Conservation (phyloP, 2,797 vertebrate species). For the Clarias pachynema region DNA sequence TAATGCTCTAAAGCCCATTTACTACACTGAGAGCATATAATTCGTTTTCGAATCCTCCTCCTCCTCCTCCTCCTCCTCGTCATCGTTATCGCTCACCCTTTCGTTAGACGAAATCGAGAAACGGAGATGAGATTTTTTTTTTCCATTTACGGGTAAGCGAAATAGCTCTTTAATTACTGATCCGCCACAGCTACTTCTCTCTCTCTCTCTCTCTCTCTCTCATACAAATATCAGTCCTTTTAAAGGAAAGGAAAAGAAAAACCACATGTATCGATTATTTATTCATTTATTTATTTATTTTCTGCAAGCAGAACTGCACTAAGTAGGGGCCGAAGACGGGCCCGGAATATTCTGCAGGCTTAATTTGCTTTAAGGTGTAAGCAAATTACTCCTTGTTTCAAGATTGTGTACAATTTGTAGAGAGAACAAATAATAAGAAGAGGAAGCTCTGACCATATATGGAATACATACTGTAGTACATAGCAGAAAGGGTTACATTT, state of each 20-base stretch:
- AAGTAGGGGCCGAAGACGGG: background rate
- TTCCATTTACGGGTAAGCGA: background rate
- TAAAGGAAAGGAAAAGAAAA: background rate
- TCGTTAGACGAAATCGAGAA: slow-evolving; percentile 21
- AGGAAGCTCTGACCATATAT: background rate
- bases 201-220: background rate
- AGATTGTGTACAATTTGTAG: too few relatives aligned
- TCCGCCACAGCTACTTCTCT: slow-evolving; percentile 20
- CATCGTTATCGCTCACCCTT: slow-evolving; percentile 8
- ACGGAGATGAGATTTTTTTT: slow-evolving; percentile 19
- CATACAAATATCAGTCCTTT: background rate
- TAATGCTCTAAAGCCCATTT: slow-evolving; percentile 28
- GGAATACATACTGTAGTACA: background rate
- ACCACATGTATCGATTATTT: background rate
- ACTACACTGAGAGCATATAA: slow-evolving; percentile 23
- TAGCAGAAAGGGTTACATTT: too few relatives aligned
- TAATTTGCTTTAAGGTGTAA: too few relatives aligned
- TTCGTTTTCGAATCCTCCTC: slow-evolving; percentile 16
- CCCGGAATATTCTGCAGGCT: slow-evolving; percentile 16
- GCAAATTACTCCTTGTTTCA: too few relatives aligned
- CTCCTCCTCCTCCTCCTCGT: background rate
- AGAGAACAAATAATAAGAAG: background rate
- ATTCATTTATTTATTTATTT: background rate
- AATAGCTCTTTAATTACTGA: slow-evolving; percentile 38
- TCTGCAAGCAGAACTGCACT: background rate